Evolutionary conservation across 2,888 invertebrate species (phyloP), one percentile per base, ranked within the genome.

Genomic region (Netelia virgata): DNA sequence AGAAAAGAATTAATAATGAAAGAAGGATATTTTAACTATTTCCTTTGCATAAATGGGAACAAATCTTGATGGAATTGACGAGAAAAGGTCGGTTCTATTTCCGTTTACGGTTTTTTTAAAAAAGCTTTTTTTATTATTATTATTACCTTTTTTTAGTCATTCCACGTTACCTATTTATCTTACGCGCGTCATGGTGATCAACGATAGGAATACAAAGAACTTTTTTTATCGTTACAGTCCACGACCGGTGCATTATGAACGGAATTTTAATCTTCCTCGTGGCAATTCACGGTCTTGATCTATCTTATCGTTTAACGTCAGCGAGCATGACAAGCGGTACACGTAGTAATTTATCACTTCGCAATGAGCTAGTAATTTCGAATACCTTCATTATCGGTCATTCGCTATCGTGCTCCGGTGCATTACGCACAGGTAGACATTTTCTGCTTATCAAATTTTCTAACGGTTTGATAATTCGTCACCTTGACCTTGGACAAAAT

Each of bases 241-340:
- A 28, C 28, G 47, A 47, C 2, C 47, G 10, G 47, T 10, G 14
- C 10, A 47, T 10, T 47, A 47, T 47, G 47, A 47, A 47, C 47
- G 10, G 14, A 14, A 47, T 6, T 10, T 47, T 47, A 11, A 47
- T 47, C 47, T 47, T 18, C 57, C n/a, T 18, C 57, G 9, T 18
- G 9, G 57, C 57, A 16, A 57, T n/a, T 16, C 18, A 18, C 57
- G 16, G 3, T 57, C 57, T 1, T 57, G 57, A 57, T 57, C 16
- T 18, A 57, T 57, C 16, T 57, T 57, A 57, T 57, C 57, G 57
- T 57, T 16, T 5, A 57, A 57, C 57, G 57, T 57, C 16, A 9
- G 18, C 18, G n/a, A 18, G 9, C 57, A 6, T 57, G 16, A 57
- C 57, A 16, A 57, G 57, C 18, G 16, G 57, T 18, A 16, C 57